Base-by-base conservation (phyloP, 2,888 invertebrate species). In the Nomada goodeniana region DNA sequence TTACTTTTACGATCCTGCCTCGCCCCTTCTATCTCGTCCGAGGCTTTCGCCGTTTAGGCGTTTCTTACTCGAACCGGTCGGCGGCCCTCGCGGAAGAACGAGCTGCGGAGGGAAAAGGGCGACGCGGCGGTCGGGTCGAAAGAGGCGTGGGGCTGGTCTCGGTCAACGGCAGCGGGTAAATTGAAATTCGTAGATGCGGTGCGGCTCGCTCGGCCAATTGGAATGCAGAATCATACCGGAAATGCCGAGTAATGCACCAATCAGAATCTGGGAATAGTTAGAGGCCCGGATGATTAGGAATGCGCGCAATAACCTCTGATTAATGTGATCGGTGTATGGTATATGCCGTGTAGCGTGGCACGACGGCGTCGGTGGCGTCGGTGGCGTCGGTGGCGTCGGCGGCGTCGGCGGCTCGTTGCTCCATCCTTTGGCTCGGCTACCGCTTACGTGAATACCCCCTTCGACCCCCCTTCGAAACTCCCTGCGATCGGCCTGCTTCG, bases 301-400 rank as follows among this genome's bases (percentile, higher is more conserved):
- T 93, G 93, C 93, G 93, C 93, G 93, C 93, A 93, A 94, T 93
- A 93, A 93, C 93, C 93, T 93, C 93, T 93, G 93, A 93, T 94
- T 93, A 93, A 94, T 94, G 93, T 93, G 93, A 93, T 93, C 93
- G 93, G 92, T 92, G 92, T 91, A 90, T 90, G 90, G 89, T 89
- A 87, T 90, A 88, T 86, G 89, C 86, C 84, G 88, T 89, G 88
- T 86, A 88, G 83, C 83, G 86, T 89, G 88, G 85, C 87, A 88
- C 80, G 89, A 83, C 86, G 87, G 88, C 86, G 77, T 73, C 75
- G 84, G 77, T 67, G 80, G 82, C 76, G 83, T 80, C 69, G 85
- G 83, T 20, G 80, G 82, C 71, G 78, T 78, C 81, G 85, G 78
- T 61, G 73, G 78, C 78, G 74, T 68, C 78, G 71, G 52, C 78